These are phyloP conservation scores for Thamnophis sirtalis DNA, from an alignment of 2,113 vertebrate genomes.

Conservation along the genomic window DNA sequence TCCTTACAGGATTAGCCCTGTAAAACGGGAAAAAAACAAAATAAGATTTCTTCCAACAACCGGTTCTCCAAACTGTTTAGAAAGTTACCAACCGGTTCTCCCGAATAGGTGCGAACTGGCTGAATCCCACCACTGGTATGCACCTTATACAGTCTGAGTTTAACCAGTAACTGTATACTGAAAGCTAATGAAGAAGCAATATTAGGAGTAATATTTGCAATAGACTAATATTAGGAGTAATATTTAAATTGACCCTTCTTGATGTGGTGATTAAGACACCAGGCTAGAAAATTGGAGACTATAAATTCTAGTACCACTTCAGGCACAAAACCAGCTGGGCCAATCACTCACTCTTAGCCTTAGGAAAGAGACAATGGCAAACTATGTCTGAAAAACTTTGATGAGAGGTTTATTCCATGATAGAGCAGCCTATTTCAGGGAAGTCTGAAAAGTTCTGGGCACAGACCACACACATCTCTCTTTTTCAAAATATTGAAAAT, in stretches of 20 bases:
- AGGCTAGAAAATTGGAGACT: background rate
- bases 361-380: too few relatives aligned
- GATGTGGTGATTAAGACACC: background rate
- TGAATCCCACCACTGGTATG: too few relatives aligned
- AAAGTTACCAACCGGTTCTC: too few relatives aligned
- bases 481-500: background rate
- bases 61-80: too few relatives aligned
- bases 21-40: too few relatives aligned
- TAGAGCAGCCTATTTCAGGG: background rate
- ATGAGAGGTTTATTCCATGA: background rate
- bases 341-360: too few relatives aligned
- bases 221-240: background rate
- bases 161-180: background rate
- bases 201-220: background rate
- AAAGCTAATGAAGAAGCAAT: background rate
- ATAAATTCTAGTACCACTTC: background rate
- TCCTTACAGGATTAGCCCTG: too few relatives aligned
- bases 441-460: background rate
- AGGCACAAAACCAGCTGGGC: background rate
- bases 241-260: background rate
- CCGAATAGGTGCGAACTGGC: too few relatives aligned
- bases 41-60: too few relatives aligned
- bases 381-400: too few relatives aligned
- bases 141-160: slow-evolving; percentile 35
- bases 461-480: background rate